These are phyloP conservation scores for Caenorhabditis macrosperma DNA, from an alignment of 2,888 invertebrate species.

Conservation along the genomic window DNA sequence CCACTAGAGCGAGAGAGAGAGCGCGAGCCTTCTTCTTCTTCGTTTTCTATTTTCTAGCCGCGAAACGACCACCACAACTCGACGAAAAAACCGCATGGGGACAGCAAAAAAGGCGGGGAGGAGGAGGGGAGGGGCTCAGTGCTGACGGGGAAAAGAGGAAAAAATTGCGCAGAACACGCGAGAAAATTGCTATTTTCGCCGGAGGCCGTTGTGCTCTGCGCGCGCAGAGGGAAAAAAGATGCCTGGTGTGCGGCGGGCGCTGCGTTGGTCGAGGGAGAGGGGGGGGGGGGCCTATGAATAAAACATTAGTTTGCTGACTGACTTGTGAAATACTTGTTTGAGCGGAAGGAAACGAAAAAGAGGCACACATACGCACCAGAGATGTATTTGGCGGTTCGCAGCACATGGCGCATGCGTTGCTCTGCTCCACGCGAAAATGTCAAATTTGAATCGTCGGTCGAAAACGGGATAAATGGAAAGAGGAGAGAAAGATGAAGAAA, in stretches of 20 bases:
- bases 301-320: conserved; percentile 54
- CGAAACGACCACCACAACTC: background rate
- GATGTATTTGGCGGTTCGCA: background rate
- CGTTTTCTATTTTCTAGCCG: no score
- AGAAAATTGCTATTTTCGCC: conserved; percentile 50
- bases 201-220: background rate
- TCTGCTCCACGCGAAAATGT: conserved; percentile 20
- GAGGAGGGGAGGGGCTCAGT: background rate
- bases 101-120: no score
- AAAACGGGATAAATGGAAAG: background rate
- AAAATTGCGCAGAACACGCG: conserved; percentile 13
- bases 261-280: background rate
- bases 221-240: background rate
- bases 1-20: conserved; percentile 15
- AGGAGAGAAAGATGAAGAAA: background rate
- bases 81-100: background rate
- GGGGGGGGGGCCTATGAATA: conserved; percentile 30
- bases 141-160: background rate
- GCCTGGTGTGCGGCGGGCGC: background rate
- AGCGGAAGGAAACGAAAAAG: conserved; percentile 17
- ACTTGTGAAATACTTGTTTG: conserved; percentile 43
- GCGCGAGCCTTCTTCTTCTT: no score
- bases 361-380: background rate
- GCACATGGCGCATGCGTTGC: background rate
- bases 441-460: conserved; percentile 21